Evolutionary conservation across 2,797 vertebrate genomes (phyloP).

Genomic region (Momotus momota): DNA sequence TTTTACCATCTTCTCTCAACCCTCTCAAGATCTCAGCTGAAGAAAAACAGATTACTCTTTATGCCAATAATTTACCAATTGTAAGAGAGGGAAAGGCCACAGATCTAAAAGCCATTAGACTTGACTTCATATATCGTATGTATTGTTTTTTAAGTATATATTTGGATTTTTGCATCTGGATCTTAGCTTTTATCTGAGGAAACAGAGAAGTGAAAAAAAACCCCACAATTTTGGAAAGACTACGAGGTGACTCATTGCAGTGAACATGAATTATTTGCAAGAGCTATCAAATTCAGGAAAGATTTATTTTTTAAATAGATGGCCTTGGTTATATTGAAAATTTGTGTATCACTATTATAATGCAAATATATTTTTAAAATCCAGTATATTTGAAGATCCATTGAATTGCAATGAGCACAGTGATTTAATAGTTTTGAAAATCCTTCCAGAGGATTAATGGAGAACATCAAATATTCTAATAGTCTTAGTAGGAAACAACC

Average conservation of each 20-base stretch:
- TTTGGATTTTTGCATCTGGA: background rate
- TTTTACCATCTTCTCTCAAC: background rate
- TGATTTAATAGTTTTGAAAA: background rate
- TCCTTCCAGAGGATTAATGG: background rate
- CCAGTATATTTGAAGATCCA: background rate
- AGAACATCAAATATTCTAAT: background rate
- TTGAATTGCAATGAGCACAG: background rate
- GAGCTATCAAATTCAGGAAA: background rate
- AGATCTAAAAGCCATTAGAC: background rate
- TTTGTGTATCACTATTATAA: background rate
- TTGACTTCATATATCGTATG: background rate
- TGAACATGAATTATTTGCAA: background rate
- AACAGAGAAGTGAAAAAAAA: background rate
- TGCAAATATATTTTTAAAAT: background rate
- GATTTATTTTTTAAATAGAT: background rate
- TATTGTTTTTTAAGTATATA: background rate
- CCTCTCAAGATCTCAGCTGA: background rate
- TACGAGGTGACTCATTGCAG: background rate
- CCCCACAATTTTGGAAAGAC: background rate
- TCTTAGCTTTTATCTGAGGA: background rate
- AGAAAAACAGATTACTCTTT: background rate
- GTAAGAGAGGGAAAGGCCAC: background rate
- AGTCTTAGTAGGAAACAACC: background rate
- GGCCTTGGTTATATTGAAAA: background rate
- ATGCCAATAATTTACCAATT: background rate